Percentiles rank a stretch among this genome's conserved stretches.
These are phyloP conservation scores for Antheraea pernyi DNA, from an alignment of 1,140 invertebrate genomes.

Conservation along the genomic window DNA sequence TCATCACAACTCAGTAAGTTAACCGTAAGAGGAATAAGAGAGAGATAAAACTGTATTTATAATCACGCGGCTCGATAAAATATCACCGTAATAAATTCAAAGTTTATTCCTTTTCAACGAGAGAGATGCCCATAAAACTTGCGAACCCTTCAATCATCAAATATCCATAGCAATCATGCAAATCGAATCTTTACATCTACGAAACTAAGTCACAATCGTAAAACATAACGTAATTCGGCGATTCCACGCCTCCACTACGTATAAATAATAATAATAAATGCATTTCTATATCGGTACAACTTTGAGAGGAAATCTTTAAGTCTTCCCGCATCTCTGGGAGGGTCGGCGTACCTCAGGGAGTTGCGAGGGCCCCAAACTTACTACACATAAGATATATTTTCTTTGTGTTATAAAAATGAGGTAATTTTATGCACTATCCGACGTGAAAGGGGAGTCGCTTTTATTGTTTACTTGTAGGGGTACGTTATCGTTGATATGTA, in stretches of 20 bases:
- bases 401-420: constrained; percentile 58
- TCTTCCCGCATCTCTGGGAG: constrained; percentile 40
- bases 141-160: constrained; percentile 15
- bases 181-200: constrained; percentile 60
- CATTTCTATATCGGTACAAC: constrained; percentile 43
- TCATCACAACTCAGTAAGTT: not conserved
- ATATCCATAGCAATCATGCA: constrained; percentile 60
- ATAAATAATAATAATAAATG: constrained; percentile 75
- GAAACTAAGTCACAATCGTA: constrained; percentile 63
- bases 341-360: constrained; percentile 37
- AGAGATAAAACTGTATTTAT: not conserved
- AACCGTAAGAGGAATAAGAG: constrained; percentile 11
- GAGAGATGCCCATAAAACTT: constrained; percentile 10
- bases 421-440: constrained; percentile 69
- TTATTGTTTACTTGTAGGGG: not conserved
- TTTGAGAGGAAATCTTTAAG: constrained; percentile 61
- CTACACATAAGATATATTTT: constrained; percentile 59
- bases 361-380: constrained; percentile 30
- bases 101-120: not conserved
- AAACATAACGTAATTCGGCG: constrained; percentile 59
- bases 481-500: not conserved
- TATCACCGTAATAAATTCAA: not conserved
- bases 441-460: constrained; percentile 33
- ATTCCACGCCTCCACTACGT: constrained; percentile 48
- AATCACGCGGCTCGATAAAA: not conserved